These are phyloP conservation scores for Globodera ellingtonae DNA, from an alignment of 1,140 invertebrate species.

Conservation along the genomic window DNA sequence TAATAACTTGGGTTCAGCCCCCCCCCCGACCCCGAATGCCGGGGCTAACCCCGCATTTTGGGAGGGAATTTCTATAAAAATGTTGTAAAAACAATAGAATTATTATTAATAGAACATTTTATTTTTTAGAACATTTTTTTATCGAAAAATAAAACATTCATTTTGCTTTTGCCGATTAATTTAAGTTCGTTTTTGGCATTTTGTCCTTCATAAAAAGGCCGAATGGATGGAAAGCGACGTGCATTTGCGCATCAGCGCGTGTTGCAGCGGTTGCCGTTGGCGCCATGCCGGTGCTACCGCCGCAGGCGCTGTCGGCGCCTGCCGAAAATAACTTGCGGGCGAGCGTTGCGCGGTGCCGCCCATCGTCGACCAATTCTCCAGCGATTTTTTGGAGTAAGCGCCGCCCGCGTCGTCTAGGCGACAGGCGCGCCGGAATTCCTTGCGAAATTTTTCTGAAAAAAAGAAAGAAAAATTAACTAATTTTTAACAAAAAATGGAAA, in stretches of 20 bases:
- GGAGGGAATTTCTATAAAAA: too few species aligned
- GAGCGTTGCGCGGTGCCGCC: too few species aligned
- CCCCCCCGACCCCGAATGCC: too few species aligned
- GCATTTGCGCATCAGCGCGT: background rate
- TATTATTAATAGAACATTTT: too few species aligned
- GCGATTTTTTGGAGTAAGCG: conserved; percentile 23
- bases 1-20: too few species aligned
- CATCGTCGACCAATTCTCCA: conserved; percentile 8
- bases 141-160: too few species aligned
- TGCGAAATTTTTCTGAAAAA: conserved; percentile 73
- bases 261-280: background rate
- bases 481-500: conserved; percentile 17
- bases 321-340: background rate
- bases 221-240: background rate
- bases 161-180: too few species aligned
- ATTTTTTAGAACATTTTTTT: too few species aligned
- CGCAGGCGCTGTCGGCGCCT: background rate
- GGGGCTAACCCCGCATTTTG: too few species aligned
- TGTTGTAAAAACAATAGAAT: too few species aligned
- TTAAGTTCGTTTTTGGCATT: background rate
- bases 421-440: conserved; percentile 72
- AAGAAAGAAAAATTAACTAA: conserved; percentile 33
- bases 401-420: conserved; percentile 61
- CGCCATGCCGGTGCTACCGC: too few species aligned
- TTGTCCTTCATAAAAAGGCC: background rate